A percentile compares a stretch with the other conserved stretches of the same genome.
Conservation (phyloP, 2,797 vertebrate genomes). For the Ptychadena robeensis region DNA sequence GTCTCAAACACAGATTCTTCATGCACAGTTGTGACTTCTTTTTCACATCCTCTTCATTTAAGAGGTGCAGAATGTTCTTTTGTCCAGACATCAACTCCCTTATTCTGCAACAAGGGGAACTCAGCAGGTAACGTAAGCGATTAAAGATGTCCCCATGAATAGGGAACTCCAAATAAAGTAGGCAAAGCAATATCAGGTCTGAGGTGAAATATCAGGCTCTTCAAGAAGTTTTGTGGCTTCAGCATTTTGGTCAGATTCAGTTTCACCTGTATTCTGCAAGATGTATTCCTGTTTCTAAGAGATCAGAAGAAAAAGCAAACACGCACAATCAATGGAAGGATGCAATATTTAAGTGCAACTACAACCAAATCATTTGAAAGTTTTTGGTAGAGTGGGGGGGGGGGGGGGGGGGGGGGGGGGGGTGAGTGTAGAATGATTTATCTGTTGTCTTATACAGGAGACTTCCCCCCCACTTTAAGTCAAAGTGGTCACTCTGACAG, state of each 20-base stretch:
- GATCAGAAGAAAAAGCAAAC: background rate
- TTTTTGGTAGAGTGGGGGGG: background rate
- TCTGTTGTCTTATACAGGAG: too few relatives aligned
- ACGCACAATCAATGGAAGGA: background rate
- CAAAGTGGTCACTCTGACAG: too few relatives aligned
- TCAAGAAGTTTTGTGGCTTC: constrained; percentile 47
- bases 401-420: too few relatives aligned
- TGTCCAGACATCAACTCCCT: background rate
- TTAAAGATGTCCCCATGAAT: background rate
- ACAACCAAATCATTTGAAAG: too few relatives aligned
- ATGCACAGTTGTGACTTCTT: background rate
- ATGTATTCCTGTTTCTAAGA: constrained; percentile 8
- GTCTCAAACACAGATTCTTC: background rate
- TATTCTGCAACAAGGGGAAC: background rate
- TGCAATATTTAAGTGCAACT: too few relatives aligned
- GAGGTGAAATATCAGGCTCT: constrained; percentile 19
- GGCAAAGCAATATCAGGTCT: constrained; percentile 27
- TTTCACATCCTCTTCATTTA: background rate
- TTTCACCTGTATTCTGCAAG: constrained; percentile 22
- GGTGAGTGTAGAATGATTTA: too few relatives aligned
- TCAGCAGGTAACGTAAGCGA: background rate
- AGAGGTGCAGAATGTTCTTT: background rate
- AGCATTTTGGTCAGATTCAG: constrained; percentile 16
- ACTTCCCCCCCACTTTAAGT: too few relatives aligned
- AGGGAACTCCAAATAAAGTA: background rate